Evolutionary conservation across 2,113 vertebrate genomes (phyloP).

Genomic region (Aptenodytes patagonicus): DNA sequence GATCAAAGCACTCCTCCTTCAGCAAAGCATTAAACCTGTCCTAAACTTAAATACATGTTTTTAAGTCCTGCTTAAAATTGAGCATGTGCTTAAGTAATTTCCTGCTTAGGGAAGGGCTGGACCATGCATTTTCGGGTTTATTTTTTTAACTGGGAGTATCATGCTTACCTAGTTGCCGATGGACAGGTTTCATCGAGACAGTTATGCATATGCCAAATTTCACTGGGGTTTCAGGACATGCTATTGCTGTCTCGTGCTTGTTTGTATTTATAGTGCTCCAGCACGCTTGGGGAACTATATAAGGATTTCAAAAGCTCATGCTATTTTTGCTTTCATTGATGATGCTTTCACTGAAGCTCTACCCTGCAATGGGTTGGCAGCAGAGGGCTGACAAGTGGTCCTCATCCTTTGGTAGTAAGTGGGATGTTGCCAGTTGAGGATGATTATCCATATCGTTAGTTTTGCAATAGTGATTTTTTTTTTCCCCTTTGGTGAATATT

Average conservation of each 20-base stretch:
- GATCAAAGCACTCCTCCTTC: background rate
- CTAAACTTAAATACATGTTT: background rate
- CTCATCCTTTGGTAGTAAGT: background rate
- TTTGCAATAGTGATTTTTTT: background rate
- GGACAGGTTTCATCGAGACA: background rate
- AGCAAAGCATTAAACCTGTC: background rate
- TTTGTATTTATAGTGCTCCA: background rate
- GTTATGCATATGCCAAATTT: background rate
- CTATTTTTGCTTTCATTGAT: background rate
- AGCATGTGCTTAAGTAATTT: background rate
- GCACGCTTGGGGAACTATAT: background rate
- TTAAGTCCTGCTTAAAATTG: background rate
- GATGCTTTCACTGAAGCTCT: background rate
- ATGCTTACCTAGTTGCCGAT: background rate
- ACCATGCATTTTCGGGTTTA: background rate
- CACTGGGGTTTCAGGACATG: background rate
- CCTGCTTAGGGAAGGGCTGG: background rate
- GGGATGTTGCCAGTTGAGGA: background rate
- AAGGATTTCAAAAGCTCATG: background rate
- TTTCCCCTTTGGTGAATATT: background rate
- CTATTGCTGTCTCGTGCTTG: rapidly evolving
- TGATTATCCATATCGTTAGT: background rate
- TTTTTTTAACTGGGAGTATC: background rate
- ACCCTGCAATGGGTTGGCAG: background rate
- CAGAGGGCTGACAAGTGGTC: background rate